Evolutionary conservation across 2,113 vertebrate genomes (phyloP).

Genomic region (Onychostoma macrolepis): DNA sequence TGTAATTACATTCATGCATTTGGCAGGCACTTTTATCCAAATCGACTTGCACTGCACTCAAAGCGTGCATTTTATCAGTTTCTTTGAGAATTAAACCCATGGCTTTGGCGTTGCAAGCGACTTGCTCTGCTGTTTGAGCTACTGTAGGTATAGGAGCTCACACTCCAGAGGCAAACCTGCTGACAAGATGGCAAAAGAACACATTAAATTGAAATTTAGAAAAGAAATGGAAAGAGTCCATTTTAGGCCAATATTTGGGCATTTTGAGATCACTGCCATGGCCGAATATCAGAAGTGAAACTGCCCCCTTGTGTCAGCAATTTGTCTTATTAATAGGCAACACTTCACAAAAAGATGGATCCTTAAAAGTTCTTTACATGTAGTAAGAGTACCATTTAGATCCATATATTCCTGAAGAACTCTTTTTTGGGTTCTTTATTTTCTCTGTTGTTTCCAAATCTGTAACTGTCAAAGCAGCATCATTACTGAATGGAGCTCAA

Average conservation of each 20-base stretch:
- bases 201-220: not conserved
- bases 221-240: not conserved
- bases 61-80: not conserved
- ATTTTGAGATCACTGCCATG: not conserved
- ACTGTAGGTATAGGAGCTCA: not conserved
- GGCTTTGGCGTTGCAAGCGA: not conserved
- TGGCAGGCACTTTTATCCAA: constrained; percentile 15
- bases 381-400: too few species aligned
- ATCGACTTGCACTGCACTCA: not conserved
- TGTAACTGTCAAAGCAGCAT: too few species aligned
- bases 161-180: not conserved
- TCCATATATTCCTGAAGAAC: too few species aligned
- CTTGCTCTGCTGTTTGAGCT: not conserved
- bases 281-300: not conserved
- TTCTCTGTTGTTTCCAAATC: too few species aligned
- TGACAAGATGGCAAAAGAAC: not conserved
- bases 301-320: not conserved
- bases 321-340: not conserved
- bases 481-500: too few species aligned
- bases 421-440: too few species aligned
- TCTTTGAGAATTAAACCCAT: not conserved
- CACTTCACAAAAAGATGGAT: not conserved
- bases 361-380: too few species aligned
- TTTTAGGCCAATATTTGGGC: not conserved
- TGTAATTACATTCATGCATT: constrained; percentile 22